These are phyloP conservation scores for Agriopis aurantiaria DNA, from an alignment of 2,888 invertebrate species.

Conservation along the genomic window DNA sequence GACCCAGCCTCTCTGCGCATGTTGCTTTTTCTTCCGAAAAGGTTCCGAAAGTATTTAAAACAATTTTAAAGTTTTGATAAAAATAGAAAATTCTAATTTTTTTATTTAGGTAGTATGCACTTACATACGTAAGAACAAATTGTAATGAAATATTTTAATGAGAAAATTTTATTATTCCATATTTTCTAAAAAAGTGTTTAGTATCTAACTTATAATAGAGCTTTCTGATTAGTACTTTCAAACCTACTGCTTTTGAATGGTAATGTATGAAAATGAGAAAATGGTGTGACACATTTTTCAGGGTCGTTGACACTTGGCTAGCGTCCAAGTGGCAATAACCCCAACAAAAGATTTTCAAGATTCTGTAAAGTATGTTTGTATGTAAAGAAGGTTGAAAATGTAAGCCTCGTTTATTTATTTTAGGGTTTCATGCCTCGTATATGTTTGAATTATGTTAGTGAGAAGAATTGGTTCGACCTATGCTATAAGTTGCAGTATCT, in stretches of 20 bases:
- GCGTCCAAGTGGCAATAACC: conserved; percentile 31
- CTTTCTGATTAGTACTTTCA: conserved; percentile 13
- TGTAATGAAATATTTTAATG: too few relatives aligned
- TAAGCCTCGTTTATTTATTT: conserved; percentile 15
- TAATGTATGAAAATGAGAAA: conserved; percentile 33
- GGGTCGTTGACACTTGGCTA: conserved; percentile 33
- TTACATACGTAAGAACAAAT: too few relatives aligned
- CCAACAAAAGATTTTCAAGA: conserved; percentile 27
- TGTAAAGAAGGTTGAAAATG: conserved; percentile 12
- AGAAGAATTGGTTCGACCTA: conserved; percentile 18
- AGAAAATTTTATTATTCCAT: background rate
- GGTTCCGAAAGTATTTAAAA: too few relatives aligned
- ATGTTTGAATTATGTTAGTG: conserved; percentile 13
- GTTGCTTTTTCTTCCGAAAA: too few relatives aligned
- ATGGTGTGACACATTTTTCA: conserved; percentile 29
- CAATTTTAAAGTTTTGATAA: too few relatives aligned
- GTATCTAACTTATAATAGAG: conserved; percentile 14
- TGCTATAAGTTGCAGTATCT: background rate
- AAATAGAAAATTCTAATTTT: background rate
- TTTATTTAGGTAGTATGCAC: background rate
- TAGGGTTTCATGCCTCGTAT: conserved; percentile 11
- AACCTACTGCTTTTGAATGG: conserved; percentile 27
- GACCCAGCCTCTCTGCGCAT: too few relatives aligned
- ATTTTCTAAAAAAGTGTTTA: background rate
- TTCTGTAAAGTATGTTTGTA: conserved; percentile 26